These are phyloP conservation scores for Pithys albifrons DNA, from an alignment of 2,113 vertebrate species.

Conservation along the genomic window DNA sequence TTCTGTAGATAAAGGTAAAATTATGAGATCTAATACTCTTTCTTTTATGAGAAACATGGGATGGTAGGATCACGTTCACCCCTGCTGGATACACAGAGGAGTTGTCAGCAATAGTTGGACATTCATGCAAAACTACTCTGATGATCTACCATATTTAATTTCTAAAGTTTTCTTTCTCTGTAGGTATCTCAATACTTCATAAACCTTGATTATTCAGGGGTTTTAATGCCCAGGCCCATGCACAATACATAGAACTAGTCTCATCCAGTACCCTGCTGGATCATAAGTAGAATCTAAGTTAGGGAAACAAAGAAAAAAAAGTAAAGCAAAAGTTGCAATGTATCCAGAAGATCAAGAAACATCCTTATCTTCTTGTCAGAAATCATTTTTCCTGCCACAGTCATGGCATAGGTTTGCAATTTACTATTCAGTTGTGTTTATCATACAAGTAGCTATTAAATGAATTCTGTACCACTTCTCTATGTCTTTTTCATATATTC, in stretches of 20 bases:
- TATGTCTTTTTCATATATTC: not conserved
- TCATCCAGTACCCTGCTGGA: not conserved
- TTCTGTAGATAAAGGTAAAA: not conserved
- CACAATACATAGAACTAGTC: conserved; percentile 3
- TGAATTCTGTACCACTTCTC: not conserved
- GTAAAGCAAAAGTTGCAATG: not conserved
- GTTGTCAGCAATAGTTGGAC: not conserved
- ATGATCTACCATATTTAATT: not conserved
- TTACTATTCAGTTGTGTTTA: not conserved
- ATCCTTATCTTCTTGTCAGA: not conserved
- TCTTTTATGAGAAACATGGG: not conserved
- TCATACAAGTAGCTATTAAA: not conserved
- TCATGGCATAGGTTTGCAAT: not conserved
- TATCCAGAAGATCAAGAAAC: not conserved
- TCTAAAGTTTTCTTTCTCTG: not conserved
- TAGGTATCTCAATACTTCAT: not conserved
- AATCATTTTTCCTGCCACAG: not conserved
- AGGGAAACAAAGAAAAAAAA: too few relatives aligned
- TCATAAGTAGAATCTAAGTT: not conserved
- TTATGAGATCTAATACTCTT: not conserved
- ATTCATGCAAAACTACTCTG: not conserved
- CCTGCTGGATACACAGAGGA: not conserved
- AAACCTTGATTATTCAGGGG: not conserved
- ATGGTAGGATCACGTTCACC: not conserved
- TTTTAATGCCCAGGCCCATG: not conserved